phyloP scores from a whole-genome alignment of 1,140 invertebrate species.

The Microplitis demolitor region DNA sequence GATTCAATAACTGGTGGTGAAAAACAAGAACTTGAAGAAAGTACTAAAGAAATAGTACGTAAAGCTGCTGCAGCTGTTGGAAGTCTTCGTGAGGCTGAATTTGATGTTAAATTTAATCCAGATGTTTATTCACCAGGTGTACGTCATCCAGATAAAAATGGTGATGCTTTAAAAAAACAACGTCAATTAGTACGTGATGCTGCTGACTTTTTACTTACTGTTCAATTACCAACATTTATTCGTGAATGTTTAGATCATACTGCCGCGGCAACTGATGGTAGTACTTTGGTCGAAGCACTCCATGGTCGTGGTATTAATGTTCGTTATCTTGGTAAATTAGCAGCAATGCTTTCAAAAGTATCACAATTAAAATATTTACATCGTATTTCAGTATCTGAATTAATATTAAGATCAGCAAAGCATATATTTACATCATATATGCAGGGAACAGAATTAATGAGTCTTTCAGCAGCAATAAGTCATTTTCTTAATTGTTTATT shows the following conservation, averaged over 20 bases:
- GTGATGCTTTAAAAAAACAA: slow-evolving; percentile 78
- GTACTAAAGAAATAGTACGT: slow-evolving; percentile 86
- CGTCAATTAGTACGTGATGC: slow-evolving; percentile 91
- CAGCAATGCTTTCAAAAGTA: slow-evolving; percentile 77
- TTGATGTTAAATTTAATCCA: slow-evolving; percentile 97
- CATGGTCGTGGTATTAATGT: slow-evolving; percentile 96
- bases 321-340: slow-evolving; percentile 91
- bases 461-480: slow-evolving; percentile 83
- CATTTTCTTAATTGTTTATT: slow-evolving; percentile 96
- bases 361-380: slow-evolving; percentile 85
- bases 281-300: slow-evolving; percentile 89
- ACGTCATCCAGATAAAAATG: slow-evolving; percentile 75
- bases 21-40: slow-evolving; percentile 84
- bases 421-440: slow-evolving; percentile 92
- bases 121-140: slow-evolving; percentile 97
- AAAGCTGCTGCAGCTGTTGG: slow-evolving; percentile 88
- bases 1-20: slow-evolving; percentile 80
- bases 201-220: slow-evolving; percentile 89
- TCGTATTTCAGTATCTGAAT: slow-evolving; percentile 84
- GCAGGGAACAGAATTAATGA: slow-evolving; percentile 89
- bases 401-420: slow-evolving; percentile 87
- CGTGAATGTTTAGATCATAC: slow-evolving; percentile 91
- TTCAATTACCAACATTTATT: slow-evolving; percentile 93
- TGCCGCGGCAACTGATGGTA: slow-evolving; percentile 92
- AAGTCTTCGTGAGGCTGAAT: slow-evolving; percentile 91